phyloP scores from a whole-genome alignment of 2,888 invertebrate species.

The Invenusta paracnida region DNA sequence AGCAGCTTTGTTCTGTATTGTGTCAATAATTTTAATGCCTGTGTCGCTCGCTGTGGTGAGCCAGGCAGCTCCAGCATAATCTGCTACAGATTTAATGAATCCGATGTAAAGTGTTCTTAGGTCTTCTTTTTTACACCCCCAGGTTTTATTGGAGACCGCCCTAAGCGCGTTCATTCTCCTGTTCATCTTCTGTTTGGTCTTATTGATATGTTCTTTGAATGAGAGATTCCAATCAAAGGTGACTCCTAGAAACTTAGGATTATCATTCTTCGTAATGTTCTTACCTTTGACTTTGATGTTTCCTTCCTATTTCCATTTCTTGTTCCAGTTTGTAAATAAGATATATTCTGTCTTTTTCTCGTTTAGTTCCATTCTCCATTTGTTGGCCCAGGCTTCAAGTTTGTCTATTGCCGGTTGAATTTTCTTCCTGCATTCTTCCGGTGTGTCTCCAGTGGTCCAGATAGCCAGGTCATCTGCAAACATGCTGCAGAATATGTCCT shows the following conservation, averaged over 20 bases:
- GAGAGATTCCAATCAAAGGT: neutral
- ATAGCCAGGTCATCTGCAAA: slow-evolving; percentile 4
- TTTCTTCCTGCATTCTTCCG: slow-evolving; percentile 7
- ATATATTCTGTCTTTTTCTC: slow-evolving; percentile 13
- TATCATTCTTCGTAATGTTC: neutral
- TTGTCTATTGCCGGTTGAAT: neutral
- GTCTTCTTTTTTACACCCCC: neutral
- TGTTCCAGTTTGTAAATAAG: slow-evolving; percentile 18
- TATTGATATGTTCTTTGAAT: neutral
- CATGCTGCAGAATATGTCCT: neutral
- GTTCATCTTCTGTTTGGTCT: neutral
- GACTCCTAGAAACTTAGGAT: neutral
- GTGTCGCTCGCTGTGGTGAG: neutral
- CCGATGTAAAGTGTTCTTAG: neutral
- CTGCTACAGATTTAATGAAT: neutral
- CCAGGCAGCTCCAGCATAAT: neutral
- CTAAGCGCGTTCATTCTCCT: neutral
- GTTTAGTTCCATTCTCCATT: slow-evolving; percentile 7
- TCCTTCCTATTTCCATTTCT: neutral
- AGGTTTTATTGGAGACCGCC: neutral
- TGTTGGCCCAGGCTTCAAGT: neutral
- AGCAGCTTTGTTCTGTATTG: neutral
- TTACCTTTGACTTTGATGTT: neutral
- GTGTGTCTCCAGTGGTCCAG: neutral
- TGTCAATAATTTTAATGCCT: neutral